Base-by-base conservation (phyloP, 2,113 vertebrate genomes). In the Thamnophis sirtalis region DNA sequence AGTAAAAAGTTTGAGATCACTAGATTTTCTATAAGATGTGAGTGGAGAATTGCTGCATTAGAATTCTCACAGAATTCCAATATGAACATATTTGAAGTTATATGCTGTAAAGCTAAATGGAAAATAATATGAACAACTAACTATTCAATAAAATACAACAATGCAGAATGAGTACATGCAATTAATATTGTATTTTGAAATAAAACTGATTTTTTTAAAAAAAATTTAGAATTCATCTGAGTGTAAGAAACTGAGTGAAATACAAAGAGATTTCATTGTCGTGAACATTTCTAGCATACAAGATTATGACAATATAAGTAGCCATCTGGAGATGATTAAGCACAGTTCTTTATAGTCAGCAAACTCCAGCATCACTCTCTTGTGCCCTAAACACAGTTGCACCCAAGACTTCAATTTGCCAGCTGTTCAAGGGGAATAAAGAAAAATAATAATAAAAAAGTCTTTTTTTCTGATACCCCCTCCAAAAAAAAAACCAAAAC, bases 141-240 rank as follows among this genome's bases (percentile, higher is more conserved):
- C 92, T 92, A 97, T 94, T 97, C 95, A 95, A 96, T 97, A 95
- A 97, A 95, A 97, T 94, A 87, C 94, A 96, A 94, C 92, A 15
- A 5, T 97, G 91, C 95, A 96, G 94, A 96, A 92, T 97, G 88
- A 90, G 93, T 96, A 97, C 92, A 93, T 96, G 91, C 93, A 96
- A 96, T 96, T 96, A 96, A 93, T 95, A 97, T n/a, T 55, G 91
- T 93, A 96, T 94, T 94, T 95, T 96, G 94, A 96, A 93, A 89
- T 9, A 1, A 63, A 21, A 38, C 73, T 80, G 73, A 38, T 80
- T 60, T 96, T 91, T 94, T 95, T 54, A 91, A 92, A 95, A 96
- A 96, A 95, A 92, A 19, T 94, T 94, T 92, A 89, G 93, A 95
- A 93, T 56, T 87, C 93, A 90, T 93, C 80, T 90, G 91, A 91